phyloP scores from a whole-genome alignment of 1,140 invertebrate genomes.

The Glomeris maerens region DNA sequence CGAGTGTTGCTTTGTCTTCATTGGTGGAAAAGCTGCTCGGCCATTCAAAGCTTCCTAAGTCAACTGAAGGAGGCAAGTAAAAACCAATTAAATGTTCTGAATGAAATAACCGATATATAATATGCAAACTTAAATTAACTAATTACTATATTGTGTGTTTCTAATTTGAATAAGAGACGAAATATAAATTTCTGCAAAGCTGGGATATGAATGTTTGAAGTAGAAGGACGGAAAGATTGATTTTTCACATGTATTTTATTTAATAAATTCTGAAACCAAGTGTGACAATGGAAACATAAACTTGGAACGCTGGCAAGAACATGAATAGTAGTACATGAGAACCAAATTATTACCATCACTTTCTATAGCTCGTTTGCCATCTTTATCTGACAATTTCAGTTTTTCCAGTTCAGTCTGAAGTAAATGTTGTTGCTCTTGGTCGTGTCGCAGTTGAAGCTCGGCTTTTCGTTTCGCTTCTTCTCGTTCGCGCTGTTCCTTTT shows the following conservation, averaged over 20 bases:
- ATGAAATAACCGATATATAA: no score
- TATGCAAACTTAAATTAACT: no score
- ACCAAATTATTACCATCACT: neutral
- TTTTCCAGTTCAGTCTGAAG: slow-evolving; percentile 16
- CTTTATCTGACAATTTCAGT: slow-evolving; percentile 9
- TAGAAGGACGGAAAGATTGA: neutral
- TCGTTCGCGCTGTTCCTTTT: slow-evolving; percentile 26
- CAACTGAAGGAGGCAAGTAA: no score
- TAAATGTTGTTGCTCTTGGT: slow-evolving; percentile 14
- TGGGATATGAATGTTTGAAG: no score
- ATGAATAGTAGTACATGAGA: neutral
- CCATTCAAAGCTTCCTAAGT: no score
- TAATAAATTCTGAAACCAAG: neutral
- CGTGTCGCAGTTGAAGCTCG: slow-evolving; percentile 10
- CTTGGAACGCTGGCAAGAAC: neutral
- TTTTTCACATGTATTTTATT: neutral
- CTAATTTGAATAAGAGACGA: neutral
- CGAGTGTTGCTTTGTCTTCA: no score
- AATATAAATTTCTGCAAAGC: no score
- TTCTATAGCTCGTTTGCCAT: neutral
- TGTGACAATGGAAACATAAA: neutral
- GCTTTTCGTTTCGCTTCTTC: slow-evolving; percentile 30
- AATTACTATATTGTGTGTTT: neutral
- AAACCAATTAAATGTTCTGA: no score
- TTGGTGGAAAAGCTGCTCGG: no score